Percentiles rank a stretch among this genome's conserved stretches.
These are phyloP conservation scores for Orientallactaga bullata DNA, from an alignment of 2,113 vertebrate species.

Conservation along the genomic window DNA sequence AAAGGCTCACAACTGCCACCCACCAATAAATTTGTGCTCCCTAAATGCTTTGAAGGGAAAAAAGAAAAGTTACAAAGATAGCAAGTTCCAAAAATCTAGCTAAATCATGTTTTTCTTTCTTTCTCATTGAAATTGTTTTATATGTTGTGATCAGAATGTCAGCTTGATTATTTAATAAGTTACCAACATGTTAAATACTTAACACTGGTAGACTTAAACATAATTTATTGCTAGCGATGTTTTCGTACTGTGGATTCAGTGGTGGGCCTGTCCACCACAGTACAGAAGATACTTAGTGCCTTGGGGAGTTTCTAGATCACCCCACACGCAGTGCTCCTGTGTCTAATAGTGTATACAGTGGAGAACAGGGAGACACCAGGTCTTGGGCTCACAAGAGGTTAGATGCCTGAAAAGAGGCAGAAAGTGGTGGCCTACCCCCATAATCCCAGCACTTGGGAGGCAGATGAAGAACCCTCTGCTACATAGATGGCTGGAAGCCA, in stretches of 20 bases:
- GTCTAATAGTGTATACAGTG: background rate
- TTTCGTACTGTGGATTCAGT: rapidly evolving
- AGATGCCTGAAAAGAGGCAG: background rate
- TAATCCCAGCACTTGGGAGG: too few species aligned
- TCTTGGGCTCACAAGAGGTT: background rate
- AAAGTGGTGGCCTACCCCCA: background rate
- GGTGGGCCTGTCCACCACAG: background rate
- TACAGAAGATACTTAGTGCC: background rate
- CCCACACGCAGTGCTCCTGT: background rate
- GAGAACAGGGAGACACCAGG: background rate
- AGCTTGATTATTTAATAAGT: slow-evolving; percentile 14
- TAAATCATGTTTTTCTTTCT: background rate
- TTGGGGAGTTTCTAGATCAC: background rate
- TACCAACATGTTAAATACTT: background rate
- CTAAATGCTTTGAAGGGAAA: background rate
- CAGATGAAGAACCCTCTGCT: too few species aligned
- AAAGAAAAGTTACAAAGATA: background rate
- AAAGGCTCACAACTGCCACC: background rate
- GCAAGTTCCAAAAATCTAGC: background rate
- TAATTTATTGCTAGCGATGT: background rate
- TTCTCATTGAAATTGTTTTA: background rate
- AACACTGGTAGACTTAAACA: background rate
- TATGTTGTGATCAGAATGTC: background rate
- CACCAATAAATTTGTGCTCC: background rate
- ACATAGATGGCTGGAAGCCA: too few species aligned